These are phyloP conservation scores for Oophaga sylvatica DNA, from an alignment of 2,797 vertebrate species.

Conservation along the genomic window DNA sequence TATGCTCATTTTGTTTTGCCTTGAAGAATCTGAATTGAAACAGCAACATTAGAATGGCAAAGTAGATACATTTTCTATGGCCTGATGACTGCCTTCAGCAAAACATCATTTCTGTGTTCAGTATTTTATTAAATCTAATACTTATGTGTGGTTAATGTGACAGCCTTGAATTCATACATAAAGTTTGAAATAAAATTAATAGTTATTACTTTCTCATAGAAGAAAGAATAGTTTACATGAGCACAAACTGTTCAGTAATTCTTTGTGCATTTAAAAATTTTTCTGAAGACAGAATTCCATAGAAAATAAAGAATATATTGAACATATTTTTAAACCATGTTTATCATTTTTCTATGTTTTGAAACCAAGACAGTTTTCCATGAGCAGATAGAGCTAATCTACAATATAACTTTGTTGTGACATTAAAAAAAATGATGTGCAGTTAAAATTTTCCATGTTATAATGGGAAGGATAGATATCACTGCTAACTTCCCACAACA, in stretches of 20 bases:
- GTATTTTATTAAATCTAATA: slow-evolving; percentile 80
- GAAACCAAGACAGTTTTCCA: background rate
- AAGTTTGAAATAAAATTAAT: slow-evolving; percentile 78
- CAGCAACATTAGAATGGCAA: slow-evolving; percentile 70
- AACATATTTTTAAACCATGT: background rate
- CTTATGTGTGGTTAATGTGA: slow-evolving; percentile 77
- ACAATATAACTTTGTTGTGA: background rate
- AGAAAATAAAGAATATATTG: background rate
- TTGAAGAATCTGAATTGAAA: slow-evolving; percentile 59
- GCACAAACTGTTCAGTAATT: slow-evolving; percentile 47
- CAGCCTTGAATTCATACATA: slow-evolving; percentile 72
- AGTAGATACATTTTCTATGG: slow-evolving; percentile 70
- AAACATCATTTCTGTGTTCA: slow-evolving; percentile 68
- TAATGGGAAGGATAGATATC: too few species aligned
- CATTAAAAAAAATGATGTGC: background rate
- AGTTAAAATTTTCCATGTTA: too few species aligned
- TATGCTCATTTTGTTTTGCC: slow-evolving; percentile 54
- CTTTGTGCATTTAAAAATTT: slow-evolving; percentile 31
- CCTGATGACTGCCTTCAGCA: slow-evolving; percentile 68
- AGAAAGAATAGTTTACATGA: slow-evolving; percentile 37
- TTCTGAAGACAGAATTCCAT: background rate
- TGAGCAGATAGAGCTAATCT: background rate
- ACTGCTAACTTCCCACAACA: too few species aligned
- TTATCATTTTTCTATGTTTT: background rate
- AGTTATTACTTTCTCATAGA: slow-evolving; percentile 78